phyloP scores from a whole-genome alignment of 2,888 invertebrate genomes.

The Ophion ellenae region DNA sequence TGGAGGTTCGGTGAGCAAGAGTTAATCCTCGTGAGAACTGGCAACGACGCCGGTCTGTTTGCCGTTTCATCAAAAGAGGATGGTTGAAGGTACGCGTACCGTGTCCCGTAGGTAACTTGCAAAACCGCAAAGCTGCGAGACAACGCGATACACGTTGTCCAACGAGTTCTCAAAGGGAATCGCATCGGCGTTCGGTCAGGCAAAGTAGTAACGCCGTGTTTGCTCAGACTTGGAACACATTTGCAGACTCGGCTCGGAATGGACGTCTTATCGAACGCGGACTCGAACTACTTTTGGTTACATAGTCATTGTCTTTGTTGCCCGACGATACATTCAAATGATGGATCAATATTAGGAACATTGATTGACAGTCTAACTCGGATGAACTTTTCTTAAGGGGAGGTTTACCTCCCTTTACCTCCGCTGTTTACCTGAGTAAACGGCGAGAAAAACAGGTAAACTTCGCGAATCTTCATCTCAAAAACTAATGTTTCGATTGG shows the following conservation, averaged over 20 bases:
- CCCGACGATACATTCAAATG: slow-evolving; percentile 4
- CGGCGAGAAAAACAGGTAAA: no score
- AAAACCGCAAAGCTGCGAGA: slow-evolving; percentile 33
- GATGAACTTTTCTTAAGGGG: not conserved
- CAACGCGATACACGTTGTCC: slow-evolving; percentile 23
- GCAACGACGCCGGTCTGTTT: not conserved
- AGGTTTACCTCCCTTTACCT: no score
- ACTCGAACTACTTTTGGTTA: slow-evolving; percentile 20
- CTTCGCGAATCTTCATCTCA: no score
- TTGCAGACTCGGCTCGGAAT: not conserved
- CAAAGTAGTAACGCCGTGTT: slow-evolving; percentile 50
- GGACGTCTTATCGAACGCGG: slow-evolving; percentile 35
- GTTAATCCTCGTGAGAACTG: not conserved
- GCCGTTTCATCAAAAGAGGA: slow-evolving; percentile 16
- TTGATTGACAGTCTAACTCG: not conserved
- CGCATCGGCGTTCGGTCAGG: slow-evolving; percentile 29
- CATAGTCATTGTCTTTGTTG: not conserved
- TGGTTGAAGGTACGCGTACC: slow-evolving; percentile 1
- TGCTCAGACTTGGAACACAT: slow-evolving; percentile 37
- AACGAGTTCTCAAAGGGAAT: slow-evolving; percentile 49
- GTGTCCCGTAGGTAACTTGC: not conserved
- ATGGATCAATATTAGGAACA: slow-evolving; percentile 11
- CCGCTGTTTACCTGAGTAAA: not conserved
- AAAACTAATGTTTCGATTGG: no score
- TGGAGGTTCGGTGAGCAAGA: no score